A percentile compares a stretch with the other conserved stretches of the same genome.
Evolutionary conservation across 2,797 vertebrate genomes (phyloP).

Genomic region (Pseudocheirus occidentalis): DNA sequence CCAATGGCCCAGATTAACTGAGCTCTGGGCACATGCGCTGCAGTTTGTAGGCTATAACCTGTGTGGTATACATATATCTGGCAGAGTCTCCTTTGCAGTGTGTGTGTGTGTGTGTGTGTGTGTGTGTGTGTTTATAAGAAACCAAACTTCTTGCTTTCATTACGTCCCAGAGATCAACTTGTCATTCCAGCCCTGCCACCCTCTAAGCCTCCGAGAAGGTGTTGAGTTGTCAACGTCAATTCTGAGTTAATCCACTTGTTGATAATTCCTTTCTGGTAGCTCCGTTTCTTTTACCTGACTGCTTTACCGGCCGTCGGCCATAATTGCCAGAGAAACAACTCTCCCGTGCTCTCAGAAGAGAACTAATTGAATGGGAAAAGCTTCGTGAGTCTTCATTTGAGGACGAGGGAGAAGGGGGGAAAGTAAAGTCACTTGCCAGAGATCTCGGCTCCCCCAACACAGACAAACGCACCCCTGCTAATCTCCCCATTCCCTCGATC

Average conservation of each 20-base stretch:
- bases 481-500: accelerated
- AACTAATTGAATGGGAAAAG: neutral
- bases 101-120: neutral
- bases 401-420: neutral
- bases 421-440: accelerated
- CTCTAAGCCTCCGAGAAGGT: neutral
- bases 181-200: neutral
- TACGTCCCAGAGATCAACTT: neutral
- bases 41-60: neutral
- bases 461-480: accelerated
- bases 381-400: accelerated
- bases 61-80: neutral
- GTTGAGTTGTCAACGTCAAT: slow-evolving; percentile 59
- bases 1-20: neutral
- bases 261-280: slow-evolving; percentile 49
- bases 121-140: neutral
- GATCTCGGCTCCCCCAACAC: neutral
- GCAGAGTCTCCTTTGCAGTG: neutral
- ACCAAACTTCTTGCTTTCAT: slow-evolving; percentile 14
- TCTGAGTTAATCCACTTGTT: slow-evolving; percentile 62
- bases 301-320: neutral
- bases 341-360: neutral
- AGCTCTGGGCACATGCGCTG: neutral
- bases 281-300: slow-evolving; percentile 60
- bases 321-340: neutral